Conservation (phyloP, 2,113 vertebrate genomes). For the Dasyprocta punctata region DNA sequence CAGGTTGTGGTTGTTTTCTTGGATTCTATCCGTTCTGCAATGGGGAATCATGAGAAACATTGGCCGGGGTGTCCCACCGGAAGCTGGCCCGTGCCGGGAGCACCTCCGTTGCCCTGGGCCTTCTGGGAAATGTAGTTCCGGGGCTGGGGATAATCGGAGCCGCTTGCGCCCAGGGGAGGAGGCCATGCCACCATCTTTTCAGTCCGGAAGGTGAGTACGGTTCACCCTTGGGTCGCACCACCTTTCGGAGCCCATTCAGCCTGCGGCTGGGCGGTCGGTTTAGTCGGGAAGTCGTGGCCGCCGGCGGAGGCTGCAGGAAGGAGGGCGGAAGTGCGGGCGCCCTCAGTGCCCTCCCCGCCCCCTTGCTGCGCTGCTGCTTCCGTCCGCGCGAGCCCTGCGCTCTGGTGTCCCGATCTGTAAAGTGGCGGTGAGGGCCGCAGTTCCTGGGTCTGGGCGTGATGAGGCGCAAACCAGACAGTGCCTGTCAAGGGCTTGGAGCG, state of each 20-base stretch:
- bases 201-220: neutral
- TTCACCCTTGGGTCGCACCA: rapidly evolving
- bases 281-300: neutral
- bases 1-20: neutral
- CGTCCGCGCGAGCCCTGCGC: neutral
- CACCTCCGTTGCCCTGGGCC: neutral
- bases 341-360: neutral
- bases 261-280: no score
- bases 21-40: rapidly evolving
- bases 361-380: rapidly evolving
- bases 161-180: neutral
- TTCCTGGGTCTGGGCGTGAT: neutral
- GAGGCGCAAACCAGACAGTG: rapidly evolving
- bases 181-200: rapidly evolving
- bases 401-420: neutral
- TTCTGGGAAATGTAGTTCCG: constrained; percentile 67
- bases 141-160: rapidly evolving
- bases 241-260: neutral
- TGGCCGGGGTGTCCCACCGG: neutral
- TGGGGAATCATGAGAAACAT: neutral
- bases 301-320: neutral
- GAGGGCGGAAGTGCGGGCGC: neutral
- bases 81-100: rapidly evolving
- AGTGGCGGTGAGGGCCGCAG: rapidly evolving
- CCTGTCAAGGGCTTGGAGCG: neutral